Conservation (phyloP, 2,113 vertebrate genomes). For the Protobothrops flavoviridis region DNA sequence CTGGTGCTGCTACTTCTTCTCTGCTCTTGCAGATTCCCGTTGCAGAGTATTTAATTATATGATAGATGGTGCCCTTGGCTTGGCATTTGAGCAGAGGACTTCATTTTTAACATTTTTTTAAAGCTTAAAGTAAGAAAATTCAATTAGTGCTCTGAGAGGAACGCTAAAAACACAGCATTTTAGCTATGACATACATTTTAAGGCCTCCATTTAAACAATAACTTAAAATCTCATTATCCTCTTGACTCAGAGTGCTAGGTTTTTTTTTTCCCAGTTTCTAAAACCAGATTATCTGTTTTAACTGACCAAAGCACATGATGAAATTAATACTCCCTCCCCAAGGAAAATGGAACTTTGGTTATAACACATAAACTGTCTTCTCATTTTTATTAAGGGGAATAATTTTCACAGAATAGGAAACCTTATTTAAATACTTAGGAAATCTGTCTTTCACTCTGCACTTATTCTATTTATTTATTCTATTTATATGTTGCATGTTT, state of each 20-base stretch:
- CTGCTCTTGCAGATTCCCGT: constrained; percentile 63
- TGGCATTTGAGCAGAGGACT: constrained; percentile 66
- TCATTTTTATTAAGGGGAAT: background rate
- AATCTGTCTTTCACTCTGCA: background rate
- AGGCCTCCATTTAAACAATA: constrained; percentile 50
- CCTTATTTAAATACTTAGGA: background rate
- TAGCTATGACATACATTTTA: constrained; percentile 54
- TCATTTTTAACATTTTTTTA: constrained; percentile 70
- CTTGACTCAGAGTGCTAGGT: constrained; percentile 18
- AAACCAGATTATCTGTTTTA: constrained; percentile 28
- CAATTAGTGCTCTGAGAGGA: constrained; percentile 70
- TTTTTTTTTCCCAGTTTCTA: constrained; percentile 32
- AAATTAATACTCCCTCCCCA: constrained; percentile 23
- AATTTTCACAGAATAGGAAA: background rate
- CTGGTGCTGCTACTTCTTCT: constrained; percentile 57
- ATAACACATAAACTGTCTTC: background rate
- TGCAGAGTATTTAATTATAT: constrained; percentile 67
- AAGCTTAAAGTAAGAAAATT: constrained; percentile 64
- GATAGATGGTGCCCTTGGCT: constrained; percentile 62
- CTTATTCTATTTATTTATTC: background rate
- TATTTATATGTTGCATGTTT: background rate
- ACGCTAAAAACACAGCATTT: constrained; percentile 62
- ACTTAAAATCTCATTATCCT: constrained; percentile 56
- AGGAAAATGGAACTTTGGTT: constrained; percentile 15
- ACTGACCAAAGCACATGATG: constrained; percentile 19